Evolutionary conservation across 2,797 vertebrate species (phyloP).

Genomic region (Atherinosoma microstoma): DNA sequence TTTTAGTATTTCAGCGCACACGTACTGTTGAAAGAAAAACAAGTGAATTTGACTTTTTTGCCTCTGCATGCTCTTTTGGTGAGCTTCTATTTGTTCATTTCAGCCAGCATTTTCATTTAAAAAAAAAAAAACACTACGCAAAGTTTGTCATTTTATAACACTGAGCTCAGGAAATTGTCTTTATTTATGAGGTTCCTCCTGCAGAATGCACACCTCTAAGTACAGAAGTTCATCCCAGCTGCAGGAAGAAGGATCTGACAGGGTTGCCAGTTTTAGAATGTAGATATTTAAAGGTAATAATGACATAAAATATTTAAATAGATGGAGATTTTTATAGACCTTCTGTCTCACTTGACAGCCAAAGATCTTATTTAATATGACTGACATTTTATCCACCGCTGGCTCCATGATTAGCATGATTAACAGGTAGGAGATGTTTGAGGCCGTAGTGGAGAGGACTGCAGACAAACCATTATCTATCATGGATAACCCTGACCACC

Average conservation of each 20-base stretch:
- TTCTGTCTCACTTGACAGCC: conserved; percentile 1
- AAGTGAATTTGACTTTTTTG: no score
- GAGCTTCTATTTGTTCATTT: background rate
- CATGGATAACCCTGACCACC: no score
- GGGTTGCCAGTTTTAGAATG: conserved; percentile 56
- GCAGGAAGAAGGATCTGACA: conserved; percentile 13
- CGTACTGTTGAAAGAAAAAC: no score
- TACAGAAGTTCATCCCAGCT: conserved; percentile 24
- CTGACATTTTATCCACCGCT: background rate
- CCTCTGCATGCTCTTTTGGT: no score
- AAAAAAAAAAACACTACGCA: no score
- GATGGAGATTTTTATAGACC: conserved; percentile 26
- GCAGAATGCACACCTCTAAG: conserved; percentile 15
- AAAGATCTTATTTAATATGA: background rate
- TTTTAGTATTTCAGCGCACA: no score
- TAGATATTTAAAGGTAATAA: conserved; percentile 62
- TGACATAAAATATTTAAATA: conserved; percentile 65
- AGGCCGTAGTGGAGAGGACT: no score
- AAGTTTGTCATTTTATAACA: background rate
- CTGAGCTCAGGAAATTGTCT: background rate
- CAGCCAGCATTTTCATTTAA: background rate
- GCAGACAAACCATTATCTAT: background rate
- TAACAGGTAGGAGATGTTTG: no score
- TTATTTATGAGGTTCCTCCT: background rate
- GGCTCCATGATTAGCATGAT: no score